Conservation (phyloP, 2,888 invertebrate species). For the Hedychridium roseum region DNA sequence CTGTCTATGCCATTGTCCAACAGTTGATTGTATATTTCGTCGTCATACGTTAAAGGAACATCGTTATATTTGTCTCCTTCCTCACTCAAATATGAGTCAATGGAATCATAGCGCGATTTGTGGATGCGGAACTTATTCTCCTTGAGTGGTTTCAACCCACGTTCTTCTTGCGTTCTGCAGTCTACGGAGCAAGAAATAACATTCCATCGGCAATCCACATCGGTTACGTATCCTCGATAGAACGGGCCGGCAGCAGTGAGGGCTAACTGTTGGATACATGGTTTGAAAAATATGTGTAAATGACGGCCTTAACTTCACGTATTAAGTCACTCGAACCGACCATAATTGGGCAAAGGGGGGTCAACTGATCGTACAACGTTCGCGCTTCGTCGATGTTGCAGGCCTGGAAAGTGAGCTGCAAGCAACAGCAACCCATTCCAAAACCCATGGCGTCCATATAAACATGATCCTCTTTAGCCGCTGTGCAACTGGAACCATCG, state of each 20-base stretch:
- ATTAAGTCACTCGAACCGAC: slow-evolving; percentile 63
- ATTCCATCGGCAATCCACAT: slow-evolving; percentile 98
- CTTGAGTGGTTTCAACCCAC: slow-evolving; percentile 78
- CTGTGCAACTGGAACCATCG: slow-evolving; percentile 70
- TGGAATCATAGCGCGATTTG: slow-evolving; percentile 97
- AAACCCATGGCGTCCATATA: slow-evolving; percentile 99
- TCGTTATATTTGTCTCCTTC: slow-evolving; percentile 93
- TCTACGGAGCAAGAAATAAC: slow-evolving; percentile 96
- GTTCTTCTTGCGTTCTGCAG: slow-evolving; percentile 91
- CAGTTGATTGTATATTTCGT: slow-evolving; percentile 82
- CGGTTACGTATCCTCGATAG: slow-evolving; percentile 91
- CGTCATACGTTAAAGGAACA: slow-evolving; percentile 87
- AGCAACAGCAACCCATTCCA: slow-evolving; percentile 98
- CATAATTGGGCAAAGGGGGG: slow-evolving; percentile 97
- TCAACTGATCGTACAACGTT: slow-evolving; percentile 95
- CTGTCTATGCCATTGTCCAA: slow-evolving; percentile 91
- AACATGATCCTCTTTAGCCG: slow-evolving; percentile 87
- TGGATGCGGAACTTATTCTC: slow-evolving; percentile 83
- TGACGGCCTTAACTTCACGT: neutral
- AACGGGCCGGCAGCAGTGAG: slow-evolving; percentile 96
- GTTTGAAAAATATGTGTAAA: too few species aligned
- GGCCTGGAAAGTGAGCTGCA: slow-evolving; percentile 96
- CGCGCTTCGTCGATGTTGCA: slow-evolving; percentile 96
- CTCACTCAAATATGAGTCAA: slow-evolving; percentile 94
- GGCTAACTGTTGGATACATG: slow-evolving; percentile 80